phyloP scores from a whole-genome alignment of 2,113 vertebrate genomes.

The Dascyllus trimaculatus region DNA sequence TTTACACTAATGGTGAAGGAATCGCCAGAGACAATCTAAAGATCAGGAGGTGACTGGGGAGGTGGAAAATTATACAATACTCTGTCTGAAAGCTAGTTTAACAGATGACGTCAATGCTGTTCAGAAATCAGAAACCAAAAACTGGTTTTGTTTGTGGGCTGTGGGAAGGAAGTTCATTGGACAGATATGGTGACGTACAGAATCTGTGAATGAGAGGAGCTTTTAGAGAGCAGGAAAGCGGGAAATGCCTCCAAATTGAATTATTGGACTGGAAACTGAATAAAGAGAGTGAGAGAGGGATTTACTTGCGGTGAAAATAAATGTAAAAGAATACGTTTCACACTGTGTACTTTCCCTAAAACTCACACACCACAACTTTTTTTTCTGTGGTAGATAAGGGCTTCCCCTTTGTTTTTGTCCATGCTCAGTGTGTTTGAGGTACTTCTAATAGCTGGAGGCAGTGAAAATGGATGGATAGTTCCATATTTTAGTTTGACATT shows the following conservation, averaged over 20 bases:
- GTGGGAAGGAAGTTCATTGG: neutral
- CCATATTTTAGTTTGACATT: too few species aligned
- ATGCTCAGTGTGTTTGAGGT: too few species aligned
- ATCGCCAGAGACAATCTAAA: neutral
- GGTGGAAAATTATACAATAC: neutral
- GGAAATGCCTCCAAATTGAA: constrained; percentile 30
- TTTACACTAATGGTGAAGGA: too few species aligned
- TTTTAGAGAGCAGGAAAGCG: constrained; percentile 15
- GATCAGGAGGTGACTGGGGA: constrained; percentile 3
- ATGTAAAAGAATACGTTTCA: neutral
- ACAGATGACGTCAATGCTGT: constrained; percentile 10
- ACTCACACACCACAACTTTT: neutral
- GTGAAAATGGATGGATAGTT: too few species aligned
- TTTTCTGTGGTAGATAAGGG: neutral
- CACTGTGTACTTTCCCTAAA: neutral
- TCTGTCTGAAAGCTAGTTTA: constrained; percentile 6
- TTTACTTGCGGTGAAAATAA: neutral
- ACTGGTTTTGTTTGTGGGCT: neutral
- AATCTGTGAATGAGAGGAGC: constrained; percentile 12
- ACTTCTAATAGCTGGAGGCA: too few species aligned
- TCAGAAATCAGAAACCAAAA: constrained; percentile 12
- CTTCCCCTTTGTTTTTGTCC: neutral
- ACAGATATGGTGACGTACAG: constrained; percentile 6
- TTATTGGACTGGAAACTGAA: constrained; percentile 30
- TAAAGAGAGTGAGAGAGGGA: constrained; percentile 6